phyloP scores from a whole-genome alignment of 2,797 vertebrate species.

The Champsocephalus gunnari region DNA sequence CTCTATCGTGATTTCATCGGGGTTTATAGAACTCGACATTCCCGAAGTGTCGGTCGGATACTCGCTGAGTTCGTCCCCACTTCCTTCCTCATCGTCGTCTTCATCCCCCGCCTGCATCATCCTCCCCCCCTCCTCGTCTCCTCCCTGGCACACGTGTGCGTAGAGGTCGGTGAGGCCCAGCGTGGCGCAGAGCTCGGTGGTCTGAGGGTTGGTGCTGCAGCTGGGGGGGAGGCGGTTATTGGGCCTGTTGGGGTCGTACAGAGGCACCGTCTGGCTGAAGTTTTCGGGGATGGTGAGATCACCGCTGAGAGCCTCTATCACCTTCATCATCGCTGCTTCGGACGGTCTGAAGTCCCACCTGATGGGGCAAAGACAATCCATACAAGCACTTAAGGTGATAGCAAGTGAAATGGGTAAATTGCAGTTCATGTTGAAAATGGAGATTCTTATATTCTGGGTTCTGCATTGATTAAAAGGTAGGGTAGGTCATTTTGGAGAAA shows the following conservation, averaged over 20 bases:
- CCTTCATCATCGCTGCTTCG: conserved; percentile 89
- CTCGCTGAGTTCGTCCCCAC: conserved; percentile 90
- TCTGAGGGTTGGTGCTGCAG: conserved; percentile 92
- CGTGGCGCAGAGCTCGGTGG: conserved; percentile 93
- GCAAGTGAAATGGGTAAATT: too few relatives aligned
- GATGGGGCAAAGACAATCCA: conserved; percentile 14
- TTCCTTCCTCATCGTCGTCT: conserved; percentile 86
- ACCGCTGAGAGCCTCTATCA: conserved; percentile 88
- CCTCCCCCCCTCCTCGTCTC: conserved; percentile 54
- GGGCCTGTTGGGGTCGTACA: conserved; percentile 88
- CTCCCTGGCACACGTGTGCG: conserved; percentile 79
- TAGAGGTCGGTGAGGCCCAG: conserved; percentile 93
- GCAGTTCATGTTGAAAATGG: too few relatives aligned
- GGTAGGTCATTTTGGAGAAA: too few relatives aligned
- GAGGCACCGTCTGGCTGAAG: conserved; percentile 87
- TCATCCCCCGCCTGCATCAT: conserved; percentile 68
- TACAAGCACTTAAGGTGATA: too few relatives aligned
- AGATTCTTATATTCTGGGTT: too few relatives aligned
- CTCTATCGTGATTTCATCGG: conserved; percentile 96
- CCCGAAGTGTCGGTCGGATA: conserved; percentile 91
- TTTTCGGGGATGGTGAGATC: conserved; percentile 91
- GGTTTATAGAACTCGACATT: conserved; percentile 90
- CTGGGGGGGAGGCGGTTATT: conserved; percentile 80
- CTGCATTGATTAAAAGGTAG: too few relatives aligned
- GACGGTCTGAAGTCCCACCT: conserved; percentile 96